Conservation (phyloP, 2,888 invertebrate genomes). For the Chesias legatella region DNA sequence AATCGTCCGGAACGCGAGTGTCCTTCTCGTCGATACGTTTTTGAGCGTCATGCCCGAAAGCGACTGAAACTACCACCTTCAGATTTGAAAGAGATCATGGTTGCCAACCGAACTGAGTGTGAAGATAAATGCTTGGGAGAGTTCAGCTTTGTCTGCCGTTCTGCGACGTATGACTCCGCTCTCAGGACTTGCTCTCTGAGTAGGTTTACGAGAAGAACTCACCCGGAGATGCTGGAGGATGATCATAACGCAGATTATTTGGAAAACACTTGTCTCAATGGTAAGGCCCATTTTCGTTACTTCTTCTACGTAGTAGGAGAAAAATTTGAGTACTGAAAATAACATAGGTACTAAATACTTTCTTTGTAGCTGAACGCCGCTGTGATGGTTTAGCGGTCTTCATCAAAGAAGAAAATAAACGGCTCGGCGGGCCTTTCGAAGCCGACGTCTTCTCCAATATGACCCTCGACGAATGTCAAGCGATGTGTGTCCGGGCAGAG, state of each 20-base stretch:
- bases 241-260: conserved; percentile 94
- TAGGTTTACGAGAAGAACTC: conserved; percentile 90
- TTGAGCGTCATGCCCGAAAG: conserved; percentile 92
- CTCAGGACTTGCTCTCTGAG: conserved; percentile 90
- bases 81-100: conserved; percentile 91
- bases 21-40: conserved; percentile 92
- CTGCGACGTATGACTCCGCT: conserved; percentile 90
- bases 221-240: conserved; percentile 90
- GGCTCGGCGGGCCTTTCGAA: conserved; percentile 92
- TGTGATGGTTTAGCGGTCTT: conserved; percentile 93
- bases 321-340: neutral
- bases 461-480: conserved; percentile 92
- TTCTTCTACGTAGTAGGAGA: neutral
- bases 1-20: conserved; percentile 93
- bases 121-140: conserved; percentile 94
- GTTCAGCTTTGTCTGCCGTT: conserved; percentile 93
- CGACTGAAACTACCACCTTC: conserved; percentile 89
- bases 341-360: neutral
- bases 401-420: conserved; percentile 93
- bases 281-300: conserved; percentile 63
- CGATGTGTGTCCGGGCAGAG: conserved; percentile 91
- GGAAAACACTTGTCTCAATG: conserved; percentile 94
- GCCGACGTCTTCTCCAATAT: conserved; percentile 92
- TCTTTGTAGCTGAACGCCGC: conserved; percentile 86
- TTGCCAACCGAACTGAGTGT: conserved; percentile 92